These are phyloP conservation scores for Chascanopsetta lugubris DNA, from an alignment of 2,113 vertebrate genomes.

Conservation along the genomic window DNA sequence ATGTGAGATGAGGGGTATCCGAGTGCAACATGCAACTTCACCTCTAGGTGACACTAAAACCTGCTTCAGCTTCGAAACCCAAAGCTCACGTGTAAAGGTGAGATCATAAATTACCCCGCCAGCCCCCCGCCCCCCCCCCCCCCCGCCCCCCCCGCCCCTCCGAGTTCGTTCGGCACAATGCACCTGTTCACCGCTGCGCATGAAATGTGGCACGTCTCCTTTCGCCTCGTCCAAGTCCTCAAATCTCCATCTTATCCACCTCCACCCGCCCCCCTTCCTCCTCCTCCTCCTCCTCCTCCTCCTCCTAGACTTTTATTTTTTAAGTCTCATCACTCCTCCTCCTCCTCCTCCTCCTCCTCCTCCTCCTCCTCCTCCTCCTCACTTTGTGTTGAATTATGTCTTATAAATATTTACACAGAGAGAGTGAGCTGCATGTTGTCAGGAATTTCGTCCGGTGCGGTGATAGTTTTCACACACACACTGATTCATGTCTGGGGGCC, in stretches of 20 bases:
- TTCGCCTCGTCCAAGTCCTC: background rate
- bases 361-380: background rate
- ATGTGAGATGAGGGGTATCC: no score
- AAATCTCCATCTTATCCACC: background rate
- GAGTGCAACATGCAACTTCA: no score
- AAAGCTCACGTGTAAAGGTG: no score
- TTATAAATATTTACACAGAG: constrained; percentile 43
- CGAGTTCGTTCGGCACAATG: no score
- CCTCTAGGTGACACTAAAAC: no score
- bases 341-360: background rate
- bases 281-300: constrained; percentile 12
- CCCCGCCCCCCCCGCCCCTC: no score
- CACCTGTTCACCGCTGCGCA: constrained; percentile 29
- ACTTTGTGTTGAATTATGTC: constrained; percentile 18
- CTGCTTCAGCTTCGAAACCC: no score
- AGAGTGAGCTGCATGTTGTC: constrained; percentile 36
- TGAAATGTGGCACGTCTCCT: background rate
- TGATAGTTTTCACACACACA: constrained; percentile 75
- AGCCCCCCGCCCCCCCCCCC: no score
- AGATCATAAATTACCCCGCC: no score
- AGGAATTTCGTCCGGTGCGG: constrained; percentile 69
- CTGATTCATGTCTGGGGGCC: constrained; percentile 57
- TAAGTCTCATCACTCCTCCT: background rate
- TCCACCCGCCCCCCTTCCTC: background rate
- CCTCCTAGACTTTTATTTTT: no score